Conservation (phyloP, 2,888 invertebrate species). For the Meiosimyza platycephala region DNA sequence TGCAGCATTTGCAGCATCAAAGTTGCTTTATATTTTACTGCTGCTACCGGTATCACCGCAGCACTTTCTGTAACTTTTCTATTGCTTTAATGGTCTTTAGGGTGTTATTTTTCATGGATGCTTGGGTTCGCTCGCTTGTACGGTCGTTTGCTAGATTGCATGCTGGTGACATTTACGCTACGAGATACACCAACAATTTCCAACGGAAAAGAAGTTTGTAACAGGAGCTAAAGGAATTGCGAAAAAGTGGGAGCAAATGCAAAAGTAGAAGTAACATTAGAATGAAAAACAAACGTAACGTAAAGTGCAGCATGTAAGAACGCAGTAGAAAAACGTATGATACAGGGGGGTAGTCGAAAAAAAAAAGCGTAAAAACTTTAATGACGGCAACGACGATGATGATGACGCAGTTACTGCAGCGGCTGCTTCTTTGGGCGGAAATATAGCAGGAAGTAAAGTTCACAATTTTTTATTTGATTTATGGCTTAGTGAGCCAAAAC, state of each 20-base stretch:
- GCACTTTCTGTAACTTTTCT: constrained; percentile 24
- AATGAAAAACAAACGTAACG: neutral
- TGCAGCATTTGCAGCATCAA: neutral
- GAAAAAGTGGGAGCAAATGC: too few relatives aligned
- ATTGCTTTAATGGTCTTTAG: constrained; percentile 22
- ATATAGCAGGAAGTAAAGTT: too few relatives aligned
- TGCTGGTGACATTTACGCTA: constrained; percentile 32
- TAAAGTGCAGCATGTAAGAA: constrained; percentile 14
- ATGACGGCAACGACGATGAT: neutral
- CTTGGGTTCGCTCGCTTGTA: neutral
- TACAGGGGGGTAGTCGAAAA: neutral
- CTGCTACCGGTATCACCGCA: neutral
- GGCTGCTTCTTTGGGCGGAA: neutral
- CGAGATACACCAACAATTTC: neutral
- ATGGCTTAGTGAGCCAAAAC: too few relatives aligned
- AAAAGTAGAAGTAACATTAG: too few relatives aligned
- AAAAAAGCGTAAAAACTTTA: neutral
- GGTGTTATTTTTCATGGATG: constrained; percentile 29
- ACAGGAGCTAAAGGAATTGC: too few relatives aligned
- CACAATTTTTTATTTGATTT: too few relatives aligned
- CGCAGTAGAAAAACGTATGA: neutral
- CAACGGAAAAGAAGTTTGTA: too few relatives aligned
- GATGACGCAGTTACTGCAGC: neutral
- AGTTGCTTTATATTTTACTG: neutral
- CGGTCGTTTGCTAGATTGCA: neutral